phyloP scores from a whole-genome alignment of 2,888 invertebrate species.

The Sylvicola fuscatus region DNA sequence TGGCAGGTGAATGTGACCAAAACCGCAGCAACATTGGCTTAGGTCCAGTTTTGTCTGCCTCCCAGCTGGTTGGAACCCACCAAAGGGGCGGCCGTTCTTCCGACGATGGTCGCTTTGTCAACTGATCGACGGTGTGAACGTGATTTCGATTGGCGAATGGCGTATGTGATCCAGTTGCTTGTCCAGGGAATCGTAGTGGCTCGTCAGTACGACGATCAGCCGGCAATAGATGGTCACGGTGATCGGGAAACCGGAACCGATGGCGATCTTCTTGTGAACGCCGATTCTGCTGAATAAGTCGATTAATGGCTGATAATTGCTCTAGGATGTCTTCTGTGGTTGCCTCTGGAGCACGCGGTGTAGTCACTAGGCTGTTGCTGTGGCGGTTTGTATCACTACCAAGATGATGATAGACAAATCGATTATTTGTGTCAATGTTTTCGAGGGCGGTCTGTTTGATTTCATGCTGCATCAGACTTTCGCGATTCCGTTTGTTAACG shows the following conservation, averaged over 20 bases:
- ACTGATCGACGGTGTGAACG: neutral
- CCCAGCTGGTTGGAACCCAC: conserved; percentile 22
- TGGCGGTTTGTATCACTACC: too few species aligned
- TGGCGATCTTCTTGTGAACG: too few species aligned
- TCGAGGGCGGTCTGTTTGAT: neutral
- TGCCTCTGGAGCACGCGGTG: neutral
- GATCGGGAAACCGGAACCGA: neutral
- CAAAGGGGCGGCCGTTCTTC: conserved; percentile 13
- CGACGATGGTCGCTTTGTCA: neutral
- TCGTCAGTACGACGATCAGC: neutral
- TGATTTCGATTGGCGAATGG: neutral
- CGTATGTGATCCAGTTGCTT: conserved; percentile 2
- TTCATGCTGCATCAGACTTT: neutral
- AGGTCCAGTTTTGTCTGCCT: conserved; percentile 15
- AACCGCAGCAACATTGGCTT: conserved; percentile 19
- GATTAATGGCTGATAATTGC: too few species aligned
- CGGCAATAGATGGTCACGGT: neutral
- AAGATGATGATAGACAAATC: conserved; percentile 1
- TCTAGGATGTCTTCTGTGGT: neutral
- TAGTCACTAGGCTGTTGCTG: neutral
- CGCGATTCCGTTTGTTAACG: neutral
- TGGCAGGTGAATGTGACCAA: conserved; percentile 13
- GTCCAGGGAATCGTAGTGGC: conserved; percentile 6
- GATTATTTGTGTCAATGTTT: conserved; percentile 1
- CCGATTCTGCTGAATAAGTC: too few species aligned